Evolutionary conservation across 2,888 invertebrate genomes (phyloP).

Genomic region (Agrotis segetum): DNA sequence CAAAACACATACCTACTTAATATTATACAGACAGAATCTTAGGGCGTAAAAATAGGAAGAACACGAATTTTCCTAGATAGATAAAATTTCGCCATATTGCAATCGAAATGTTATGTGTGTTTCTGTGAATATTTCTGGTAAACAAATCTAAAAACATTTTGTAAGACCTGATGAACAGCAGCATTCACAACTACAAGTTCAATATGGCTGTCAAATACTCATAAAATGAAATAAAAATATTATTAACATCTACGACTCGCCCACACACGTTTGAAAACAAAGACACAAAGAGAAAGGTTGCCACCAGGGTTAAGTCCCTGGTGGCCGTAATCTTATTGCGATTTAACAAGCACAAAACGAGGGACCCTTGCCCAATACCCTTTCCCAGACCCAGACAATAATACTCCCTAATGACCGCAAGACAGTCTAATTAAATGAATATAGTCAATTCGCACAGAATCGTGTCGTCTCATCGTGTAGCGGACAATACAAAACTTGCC

Average conservation of each 20-base stretch:
- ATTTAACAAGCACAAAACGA: conserved; percentile 44
- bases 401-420: neutral
- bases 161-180: too few species aligned
- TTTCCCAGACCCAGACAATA: conserved; percentile 27
- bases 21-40: too few species aligned
- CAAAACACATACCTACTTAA: too few species aligned
- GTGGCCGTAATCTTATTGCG: conserved; percentile 33
- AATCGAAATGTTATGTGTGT: too few species aligned
- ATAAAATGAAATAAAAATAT: neutral
- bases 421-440: conserved; percentile 29
- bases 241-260: neutral
- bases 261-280: neutral
- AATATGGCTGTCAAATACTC: neutral
- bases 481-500: too few species aligned
- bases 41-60: too few species aligned
- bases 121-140: neutral
- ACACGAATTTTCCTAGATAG: too few species aligned
- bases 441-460: conserved; percentile 12
- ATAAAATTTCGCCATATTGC: too few species aligned
- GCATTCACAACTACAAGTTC: neutral
- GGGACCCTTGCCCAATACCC: conserved; percentile 19
- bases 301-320: conserved; percentile 4
- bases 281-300: conserved; percentile 3
- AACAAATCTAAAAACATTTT: neutral
- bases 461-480: neutral